Evolutionary conservation across 2,888 invertebrate genomes (phyloP).

Genomic region (Gasteruption jaculator): DNA sequence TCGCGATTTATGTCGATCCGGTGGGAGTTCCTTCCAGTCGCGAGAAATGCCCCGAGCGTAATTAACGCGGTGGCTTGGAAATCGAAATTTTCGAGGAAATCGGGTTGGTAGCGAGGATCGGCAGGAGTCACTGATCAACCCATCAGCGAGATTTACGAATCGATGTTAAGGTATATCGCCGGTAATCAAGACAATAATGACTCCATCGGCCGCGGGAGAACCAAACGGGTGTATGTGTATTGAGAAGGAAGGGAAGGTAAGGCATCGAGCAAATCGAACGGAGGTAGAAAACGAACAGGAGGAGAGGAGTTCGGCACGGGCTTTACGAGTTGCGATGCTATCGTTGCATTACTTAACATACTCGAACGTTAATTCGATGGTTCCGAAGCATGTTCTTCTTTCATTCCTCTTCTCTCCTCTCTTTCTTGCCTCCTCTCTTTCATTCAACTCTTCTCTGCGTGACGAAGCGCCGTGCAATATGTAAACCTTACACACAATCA

Average conservation of each 20-base stretch:
- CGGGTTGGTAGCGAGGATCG: no score
- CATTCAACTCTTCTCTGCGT: neutral
- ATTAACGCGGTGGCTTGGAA: no score
- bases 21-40: no score
- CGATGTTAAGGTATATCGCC: no score
- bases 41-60: no score
- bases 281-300: neutral
- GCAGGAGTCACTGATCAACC: no score
- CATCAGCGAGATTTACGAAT: no score
- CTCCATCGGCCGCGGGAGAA: slow-evolving; percentile 12
- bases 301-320: neutral
- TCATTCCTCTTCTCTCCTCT: slow-evolving; percentile 12
- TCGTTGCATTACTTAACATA: slow-evolving; percentile 25
- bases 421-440: slow-evolving; percentile 14
- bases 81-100: no score
- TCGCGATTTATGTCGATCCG: no score
- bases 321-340: slow-evolving; percentile 20
- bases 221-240: slow-evolving; percentile 22
- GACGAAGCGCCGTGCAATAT: no score
- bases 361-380: slow-evolving; percentile 23
- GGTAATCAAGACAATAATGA: slow-evolving; percentile 13
- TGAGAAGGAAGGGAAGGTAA: no score
- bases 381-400: slow-evolving; percentile 15
- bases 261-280: slow-evolving; percentile 20
- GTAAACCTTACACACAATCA: no score